These are phyloP conservation scores for Acronicta alni DNA, from an alignment of 2,888 invertebrate species.

Conservation along the genomic window DNA sequence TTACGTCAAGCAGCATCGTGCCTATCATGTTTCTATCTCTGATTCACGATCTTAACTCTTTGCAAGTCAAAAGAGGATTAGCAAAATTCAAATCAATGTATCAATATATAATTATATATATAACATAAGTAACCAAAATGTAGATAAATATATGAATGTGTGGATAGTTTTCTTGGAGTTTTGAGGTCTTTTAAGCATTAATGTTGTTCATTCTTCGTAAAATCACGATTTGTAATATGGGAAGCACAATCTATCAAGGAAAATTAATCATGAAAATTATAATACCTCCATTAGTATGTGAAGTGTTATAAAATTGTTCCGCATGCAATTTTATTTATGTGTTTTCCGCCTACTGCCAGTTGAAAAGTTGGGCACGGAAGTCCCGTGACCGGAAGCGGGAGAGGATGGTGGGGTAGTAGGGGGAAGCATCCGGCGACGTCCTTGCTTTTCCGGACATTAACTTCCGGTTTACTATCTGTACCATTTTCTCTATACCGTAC, in stretches of 20 bases:
- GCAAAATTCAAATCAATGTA: conserved; percentile 6
- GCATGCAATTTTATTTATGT: conserved; percentile 39
- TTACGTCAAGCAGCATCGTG: conserved; percentile 15
- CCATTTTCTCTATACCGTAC: conserved; percentile 57
- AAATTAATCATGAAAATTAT: conserved; percentile 26
- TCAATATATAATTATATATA: too few species aligned
- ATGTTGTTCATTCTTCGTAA: not conserved
- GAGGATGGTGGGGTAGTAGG: conserved; percentile 50
- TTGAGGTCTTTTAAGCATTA: not conserved
- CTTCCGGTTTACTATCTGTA: conserved; percentile 71
- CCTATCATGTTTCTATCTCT: conserved; percentile 37
- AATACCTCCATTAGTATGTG: conserved; percentile 10
- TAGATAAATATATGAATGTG: too few species aligned
- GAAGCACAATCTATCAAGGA: conserved; percentile 25
- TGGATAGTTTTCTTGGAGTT: not conserved
- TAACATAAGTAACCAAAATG: too few species aligned
- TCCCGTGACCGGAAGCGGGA: conserved; percentile 70
- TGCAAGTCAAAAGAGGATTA: conserved; percentile 16
- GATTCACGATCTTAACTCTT: conserved; percentile 35
- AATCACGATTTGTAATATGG: conserved; percentile 2
- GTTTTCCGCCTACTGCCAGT: conserved; percentile 38
- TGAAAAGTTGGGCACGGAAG: conserved; percentile 73
- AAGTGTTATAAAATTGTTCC: conserved; percentile 22
- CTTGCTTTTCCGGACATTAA: conserved; percentile 73
- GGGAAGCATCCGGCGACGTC: conserved; percentile 69